Evolutionary conservation across 2,888 invertebrate species (phyloP).

Genomic region (Trichopoda pennipes): DNA sequence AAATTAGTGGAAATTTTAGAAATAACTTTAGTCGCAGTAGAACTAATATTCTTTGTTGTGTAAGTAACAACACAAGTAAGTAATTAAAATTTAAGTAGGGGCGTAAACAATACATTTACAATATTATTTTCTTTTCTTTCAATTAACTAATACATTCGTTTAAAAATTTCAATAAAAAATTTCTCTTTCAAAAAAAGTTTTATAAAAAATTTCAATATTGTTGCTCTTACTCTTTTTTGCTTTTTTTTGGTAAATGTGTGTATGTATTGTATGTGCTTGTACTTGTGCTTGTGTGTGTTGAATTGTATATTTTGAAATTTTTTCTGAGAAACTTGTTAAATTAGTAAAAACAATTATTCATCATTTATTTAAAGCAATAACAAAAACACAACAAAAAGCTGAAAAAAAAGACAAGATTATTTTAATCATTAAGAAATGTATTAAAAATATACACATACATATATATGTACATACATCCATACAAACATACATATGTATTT

Average conservation of each 20-base stretch:
- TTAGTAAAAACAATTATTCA: constrained; percentile 40
- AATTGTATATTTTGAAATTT: constrained; percentile 11
- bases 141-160: constrained; percentile 11
- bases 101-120: constrained; percentile 35
- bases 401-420: constrained; percentile 18
- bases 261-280: no score
- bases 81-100: no score
- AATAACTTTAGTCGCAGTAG: not conserved
- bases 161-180: constrained; percentile 20
- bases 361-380: constrained; percentile 36
- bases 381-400: not conserved
- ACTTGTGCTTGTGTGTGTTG: not conserved
- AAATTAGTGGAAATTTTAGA: no score
- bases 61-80: not conserved
- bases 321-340: constrained; percentile 45
- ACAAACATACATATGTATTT: no score
- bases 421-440: constrained; percentile 5
- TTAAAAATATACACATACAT: no score
- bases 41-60: no score
- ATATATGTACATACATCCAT: no score
- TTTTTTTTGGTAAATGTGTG: no score
- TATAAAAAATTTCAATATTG: constrained; percentile 10
- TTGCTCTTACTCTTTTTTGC: constrained; percentile 30
- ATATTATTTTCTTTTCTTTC: not conserved
- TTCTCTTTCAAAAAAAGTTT: constrained; percentile 30